Evolutionary conservation across 1,140 invertebrate species (phyloP).

Genomic region (Zophobas atratus): DNA sequence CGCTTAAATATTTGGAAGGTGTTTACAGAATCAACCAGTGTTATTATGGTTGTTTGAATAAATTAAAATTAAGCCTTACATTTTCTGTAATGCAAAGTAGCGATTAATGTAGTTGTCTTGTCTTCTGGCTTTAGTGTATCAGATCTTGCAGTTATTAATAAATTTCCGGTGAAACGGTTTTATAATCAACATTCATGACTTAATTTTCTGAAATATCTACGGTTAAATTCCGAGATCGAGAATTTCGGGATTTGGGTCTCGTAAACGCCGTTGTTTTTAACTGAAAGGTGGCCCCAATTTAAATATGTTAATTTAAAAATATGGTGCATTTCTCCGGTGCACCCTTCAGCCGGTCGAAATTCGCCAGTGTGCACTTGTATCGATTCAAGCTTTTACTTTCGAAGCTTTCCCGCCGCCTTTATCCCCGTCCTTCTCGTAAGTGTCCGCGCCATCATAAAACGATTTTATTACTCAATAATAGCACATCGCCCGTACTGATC

Average conservation of each 20-base stretch:
- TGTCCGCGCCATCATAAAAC: conserved; percentile 38
- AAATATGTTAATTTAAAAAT: no score
- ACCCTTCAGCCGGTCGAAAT: neutral
- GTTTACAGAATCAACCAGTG: conserved; percentile 14
- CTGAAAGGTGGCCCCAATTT: no score
- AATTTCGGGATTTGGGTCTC: no score
- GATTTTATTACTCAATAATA: conserved; percentile 43
- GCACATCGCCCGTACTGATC: conserved; percentile 38
- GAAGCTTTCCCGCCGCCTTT: conserved; percentile 15
- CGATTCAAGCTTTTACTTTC: conserved; percentile 35
- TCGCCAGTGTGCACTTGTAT: conserved; percentile 16
- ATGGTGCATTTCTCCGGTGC: no score
- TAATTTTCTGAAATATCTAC: no score
- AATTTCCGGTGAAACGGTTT: neutral
- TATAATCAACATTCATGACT: no score
- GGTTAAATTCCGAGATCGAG: no score
- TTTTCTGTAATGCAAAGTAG: neutral
- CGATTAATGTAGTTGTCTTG: neutral
- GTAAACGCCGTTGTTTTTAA: no score
- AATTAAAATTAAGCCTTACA: conserved; percentile 7
- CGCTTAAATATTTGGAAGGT: conserved; percentile 8
- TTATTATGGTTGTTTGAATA: conserved; percentile 22
- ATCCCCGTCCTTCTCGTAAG: conserved; percentile 32
- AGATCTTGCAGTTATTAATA: neutral
- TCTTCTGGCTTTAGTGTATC: neutral